A percentile compares a stretch with the other conserved stretches of the same genome.
phyloP scores from a whole-genome alignment of 2,113 vertebrate genomes.

The Lamprotornis superbus region DNA sequence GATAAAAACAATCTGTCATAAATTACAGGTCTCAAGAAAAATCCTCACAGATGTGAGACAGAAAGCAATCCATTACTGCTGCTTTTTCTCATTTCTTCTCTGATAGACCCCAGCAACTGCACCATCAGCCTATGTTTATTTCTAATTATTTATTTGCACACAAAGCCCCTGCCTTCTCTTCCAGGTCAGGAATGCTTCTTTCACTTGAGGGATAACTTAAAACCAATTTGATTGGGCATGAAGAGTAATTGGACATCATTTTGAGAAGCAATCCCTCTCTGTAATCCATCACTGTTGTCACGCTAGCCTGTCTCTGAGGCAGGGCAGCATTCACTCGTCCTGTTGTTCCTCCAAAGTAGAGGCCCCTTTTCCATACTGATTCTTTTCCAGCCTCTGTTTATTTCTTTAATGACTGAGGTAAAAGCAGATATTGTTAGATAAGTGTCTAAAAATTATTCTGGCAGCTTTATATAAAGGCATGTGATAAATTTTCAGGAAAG shows the following conservation, averaged over 20 bases:
- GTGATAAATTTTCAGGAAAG: constrained; percentile 25
- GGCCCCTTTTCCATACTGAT: neutral
- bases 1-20: constrained; percentile 29
- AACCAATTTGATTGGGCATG: constrained; percentile 30
- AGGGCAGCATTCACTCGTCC: neutral
- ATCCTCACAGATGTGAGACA: neutral
- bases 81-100: neutral
- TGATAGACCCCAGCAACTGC: neutral
- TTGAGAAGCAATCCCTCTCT: neutral
- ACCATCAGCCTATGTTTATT: neutral
- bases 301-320: constrained; percentile 23
- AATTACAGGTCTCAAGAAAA: constrained; percentile 10
- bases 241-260: constrained; percentile 18
- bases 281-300: constrained; percentile 49
- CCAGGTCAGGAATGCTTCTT: constrained; percentile 22
- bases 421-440: constrained; percentile 51
- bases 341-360: neutral
- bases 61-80: neutral
- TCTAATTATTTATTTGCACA: constrained; percentile 36
- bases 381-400: constrained; percentile 4
- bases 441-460: constrained; percentile 44
- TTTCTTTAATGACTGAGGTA: constrained; percentile 29
- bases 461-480: constrained; percentile 12
- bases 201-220: constrained; percentile 38
- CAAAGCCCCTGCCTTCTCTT: neutral